Conservation (phyloP, 2,888 invertebrate genomes). For the Drosophila quinaria region DNA sequence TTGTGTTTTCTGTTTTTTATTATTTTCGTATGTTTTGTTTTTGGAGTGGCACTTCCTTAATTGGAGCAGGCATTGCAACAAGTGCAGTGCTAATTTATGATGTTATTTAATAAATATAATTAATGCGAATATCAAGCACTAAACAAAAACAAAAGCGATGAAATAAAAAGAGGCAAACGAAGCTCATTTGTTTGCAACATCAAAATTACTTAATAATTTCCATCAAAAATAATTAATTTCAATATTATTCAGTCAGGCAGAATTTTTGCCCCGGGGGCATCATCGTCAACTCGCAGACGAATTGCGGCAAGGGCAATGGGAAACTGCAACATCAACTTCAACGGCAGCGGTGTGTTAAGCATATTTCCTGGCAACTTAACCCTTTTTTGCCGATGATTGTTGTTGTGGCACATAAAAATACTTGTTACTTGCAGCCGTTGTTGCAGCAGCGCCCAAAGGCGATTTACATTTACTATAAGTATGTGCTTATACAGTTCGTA, state of each 20-base stretch:
- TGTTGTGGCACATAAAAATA: slow-evolving; percentile 71
- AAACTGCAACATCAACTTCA: slow-evolving; percentile 28
- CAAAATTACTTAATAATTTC: slow-evolving; percentile 80
- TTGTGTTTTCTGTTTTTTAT: slow-evolving; percentile 27
- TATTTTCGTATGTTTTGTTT: slow-evolving; percentile 24
- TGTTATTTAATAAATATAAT: slow-evolving; percentile 78
- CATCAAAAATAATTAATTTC: slow-evolving; percentile 77
- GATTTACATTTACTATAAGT: slow-evolving; percentile 47
- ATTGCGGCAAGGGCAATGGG: slow-evolving; percentile 36
- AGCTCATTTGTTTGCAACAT: slow-evolving; percentile 57
- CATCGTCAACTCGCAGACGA: background rate
- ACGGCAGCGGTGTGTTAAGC: slow-evolving; percentile 59
- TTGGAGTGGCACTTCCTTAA: slow-evolving; percentile 77
- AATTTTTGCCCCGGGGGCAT: slow-evolving; percentile 4
- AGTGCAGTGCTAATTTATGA: slow-evolving; percentile 78
- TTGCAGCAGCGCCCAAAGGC: slow-evolving; percentile 60
- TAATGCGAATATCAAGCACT: slow-evolving; percentile 43
- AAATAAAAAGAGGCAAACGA: slow-evolving; percentile 24
- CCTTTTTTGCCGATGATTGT: slow-evolving; percentile 50
- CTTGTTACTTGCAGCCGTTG: slow-evolving; percentile 69
- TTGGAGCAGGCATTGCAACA: slow-evolving; percentile 72
- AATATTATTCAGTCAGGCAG: slow-evolving; percentile 68
- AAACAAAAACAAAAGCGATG: slow-evolving; percentile 2
- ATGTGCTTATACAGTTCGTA: slow-evolving; percentile 30
- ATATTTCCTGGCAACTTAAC: slow-evolving; percentile 54